phyloP scores from a whole-genome alignment of 2,888 invertebrate species.

The Bimastos eiseni region DNA sequence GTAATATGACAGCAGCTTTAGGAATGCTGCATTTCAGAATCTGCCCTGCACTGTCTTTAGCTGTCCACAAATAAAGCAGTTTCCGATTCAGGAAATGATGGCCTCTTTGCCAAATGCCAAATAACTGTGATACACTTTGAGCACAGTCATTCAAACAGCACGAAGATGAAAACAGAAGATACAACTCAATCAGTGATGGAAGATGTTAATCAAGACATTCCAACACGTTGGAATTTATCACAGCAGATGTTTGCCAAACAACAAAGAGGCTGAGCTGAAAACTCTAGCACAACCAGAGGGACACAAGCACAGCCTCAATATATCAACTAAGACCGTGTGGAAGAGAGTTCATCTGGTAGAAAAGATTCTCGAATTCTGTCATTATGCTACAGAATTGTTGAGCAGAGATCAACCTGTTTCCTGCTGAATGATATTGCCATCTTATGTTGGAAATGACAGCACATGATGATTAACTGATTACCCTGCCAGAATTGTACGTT shows the following conservation, averaged over 20 bases:
- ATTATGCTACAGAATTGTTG: neutral
- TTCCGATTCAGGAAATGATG: too few relatives aligned
- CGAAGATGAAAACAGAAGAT: too few relatives aligned
- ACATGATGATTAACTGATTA: too few relatives aligned
- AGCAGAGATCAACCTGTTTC: neutral
- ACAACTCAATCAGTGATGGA: neutral
- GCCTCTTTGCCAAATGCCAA: too few relatives aligned
- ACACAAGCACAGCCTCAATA: neutral
- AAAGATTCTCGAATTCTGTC: neutral
- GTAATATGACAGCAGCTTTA: conserved; percentile 22
- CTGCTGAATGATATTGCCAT: conserved; percentile 14
- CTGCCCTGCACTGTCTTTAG: too few relatives aligned
- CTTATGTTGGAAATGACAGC: neutral
- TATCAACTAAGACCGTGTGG: conserved; percentile 20
- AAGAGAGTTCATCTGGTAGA: neutral
- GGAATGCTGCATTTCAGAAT: too few relatives aligned
- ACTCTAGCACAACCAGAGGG: neutral
- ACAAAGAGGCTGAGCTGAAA: conserved; percentile 8
- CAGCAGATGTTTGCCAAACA: conserved; percentile 24
- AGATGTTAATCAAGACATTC: neutral
- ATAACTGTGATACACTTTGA: too few relatives aligned
- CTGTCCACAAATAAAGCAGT: too few relatives aligned
- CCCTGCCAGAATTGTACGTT: neutral
- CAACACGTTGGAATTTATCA: conserved; percentile 28
- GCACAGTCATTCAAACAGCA: too few relatives aligned